Conservation (phyloP, 2,888 invertebrate genomes). For the Amphipoea oculea region DNA sequence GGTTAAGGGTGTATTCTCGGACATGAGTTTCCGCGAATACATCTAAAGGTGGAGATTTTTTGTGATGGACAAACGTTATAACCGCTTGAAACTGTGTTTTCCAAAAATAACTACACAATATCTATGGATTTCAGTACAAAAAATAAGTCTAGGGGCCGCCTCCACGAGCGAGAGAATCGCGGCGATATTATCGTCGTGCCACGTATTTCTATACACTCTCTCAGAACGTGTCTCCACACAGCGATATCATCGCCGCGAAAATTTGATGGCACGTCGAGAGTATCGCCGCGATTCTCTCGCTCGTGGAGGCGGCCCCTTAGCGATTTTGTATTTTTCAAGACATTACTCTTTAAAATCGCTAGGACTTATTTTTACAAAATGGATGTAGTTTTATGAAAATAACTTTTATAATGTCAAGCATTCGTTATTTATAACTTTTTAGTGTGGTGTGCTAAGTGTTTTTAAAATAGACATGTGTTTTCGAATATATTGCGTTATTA, state of each 20-base stretch:
- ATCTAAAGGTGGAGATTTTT: not conserved
- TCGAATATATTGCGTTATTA: constrained; percentile 27
- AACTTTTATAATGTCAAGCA: not conserved
- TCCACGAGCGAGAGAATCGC: too few species aligned
- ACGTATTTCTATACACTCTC: too few species aligned
- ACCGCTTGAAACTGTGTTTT: not conserved
- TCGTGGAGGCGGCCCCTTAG: too few species aligned
- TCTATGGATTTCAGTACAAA: not conserved
- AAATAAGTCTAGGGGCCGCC: not conserved
- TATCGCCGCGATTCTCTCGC: too few species aligned
- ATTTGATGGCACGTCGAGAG: too few species aligned
- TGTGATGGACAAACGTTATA: not conserved
- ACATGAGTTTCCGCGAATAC: not conserved
- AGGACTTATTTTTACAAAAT: too few species aligned
- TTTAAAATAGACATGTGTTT: constrained; percentile 18
- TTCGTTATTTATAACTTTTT: constrained; percentile 8
- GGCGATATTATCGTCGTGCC: too few species aligned
- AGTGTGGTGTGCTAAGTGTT: constrained; percentile 12
- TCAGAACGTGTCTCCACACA: too few species aligned
- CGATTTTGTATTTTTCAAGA: not conserved
- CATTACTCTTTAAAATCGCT: too few species aligned
- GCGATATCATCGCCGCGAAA: too few species aligned
- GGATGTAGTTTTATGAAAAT: not conserved
- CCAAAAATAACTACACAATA: not conserved
- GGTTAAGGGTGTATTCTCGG: not conserved